Conservation (phyloP, 2,113 vertebrate genomes). For the Neolamprologus caudopunctatus region DNA sequence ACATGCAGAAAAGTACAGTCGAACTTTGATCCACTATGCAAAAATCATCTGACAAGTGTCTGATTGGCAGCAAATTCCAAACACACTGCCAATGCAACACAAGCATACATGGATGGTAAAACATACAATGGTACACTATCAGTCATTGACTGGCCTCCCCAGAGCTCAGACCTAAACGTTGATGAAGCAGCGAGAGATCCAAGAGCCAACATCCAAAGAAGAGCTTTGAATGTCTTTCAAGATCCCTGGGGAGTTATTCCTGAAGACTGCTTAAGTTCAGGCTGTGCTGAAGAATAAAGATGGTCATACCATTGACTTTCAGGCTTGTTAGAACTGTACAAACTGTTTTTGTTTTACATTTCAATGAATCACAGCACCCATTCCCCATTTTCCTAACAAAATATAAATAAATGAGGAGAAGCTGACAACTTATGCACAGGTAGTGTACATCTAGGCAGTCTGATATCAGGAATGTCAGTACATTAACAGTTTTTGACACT, state of each 20-base stretch:
- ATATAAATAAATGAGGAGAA: neutral
- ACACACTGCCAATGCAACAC: neutral
- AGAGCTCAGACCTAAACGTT: neutral
- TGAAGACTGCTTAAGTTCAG: neutral
- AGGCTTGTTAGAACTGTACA: neutral
- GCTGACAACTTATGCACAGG: neutral
- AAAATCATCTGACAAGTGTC: neutral
- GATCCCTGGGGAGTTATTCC: neutral
- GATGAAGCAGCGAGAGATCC: neutral
- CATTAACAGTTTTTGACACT: neutral
- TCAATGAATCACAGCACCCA: neutral
- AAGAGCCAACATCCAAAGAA: neutral
- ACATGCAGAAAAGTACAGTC: neutral
- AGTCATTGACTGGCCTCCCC: neutral
- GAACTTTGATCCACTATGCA: neutral
- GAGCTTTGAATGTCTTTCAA: neutral
- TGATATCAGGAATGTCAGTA: neutral
- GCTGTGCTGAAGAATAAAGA: neutral
- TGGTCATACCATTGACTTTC: neutral
- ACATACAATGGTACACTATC: neutral
- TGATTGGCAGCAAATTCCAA: neutral
- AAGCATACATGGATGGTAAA: neutral
- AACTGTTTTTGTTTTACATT: neutral
- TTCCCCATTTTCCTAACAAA: neutral
- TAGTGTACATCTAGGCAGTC: neutral